Evolutionary conservation across 2,888 invertebrate species (phyloP).

Genomic region (Adela reaumurella): DNA sequence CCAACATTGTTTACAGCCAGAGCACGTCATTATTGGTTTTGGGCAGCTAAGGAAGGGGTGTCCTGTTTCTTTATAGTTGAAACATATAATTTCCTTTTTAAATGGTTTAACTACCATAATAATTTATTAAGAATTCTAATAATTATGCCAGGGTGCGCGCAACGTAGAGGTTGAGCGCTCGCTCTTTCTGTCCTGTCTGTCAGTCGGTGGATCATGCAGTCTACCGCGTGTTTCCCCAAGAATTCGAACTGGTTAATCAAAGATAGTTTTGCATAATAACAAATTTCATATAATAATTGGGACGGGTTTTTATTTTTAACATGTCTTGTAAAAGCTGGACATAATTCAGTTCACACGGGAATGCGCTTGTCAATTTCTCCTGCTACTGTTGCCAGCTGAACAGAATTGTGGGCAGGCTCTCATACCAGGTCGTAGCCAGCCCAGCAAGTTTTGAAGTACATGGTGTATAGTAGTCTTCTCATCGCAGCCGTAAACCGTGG

Average conservation of each 20-base stretch:
- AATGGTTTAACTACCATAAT: slow-evolving; percentile 5
- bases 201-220: slow-evolving; percentile 14
- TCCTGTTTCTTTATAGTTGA: slow-evolving; percentile 13
- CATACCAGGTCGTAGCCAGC: too few species aligned
- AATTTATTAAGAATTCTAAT: slow-evolving; percentile 10
- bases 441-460: too few species aligned
- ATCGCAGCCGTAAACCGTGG: too few species aligned
- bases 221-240: slow-evolving; percentile 12
- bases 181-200: slow-evolving; percentile 11
- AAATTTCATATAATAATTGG: slow-evolving; percentile 8
- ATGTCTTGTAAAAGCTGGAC: slow-evolving; percentile 11
- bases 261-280: slow-evolving; percentile 11
- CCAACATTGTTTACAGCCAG: too few species aligned
- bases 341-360: slow-evolving; percentile 13
- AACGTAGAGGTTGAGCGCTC: slow-evolving; percentile 12
- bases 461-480: too few species aligned
- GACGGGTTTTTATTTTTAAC: slow-evolving; percentile 8
- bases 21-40: too few species aligned
- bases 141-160: slow-evolving; percentile 10
- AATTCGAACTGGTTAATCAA: slow-evolving; percentile 9
- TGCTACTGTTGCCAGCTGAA: not conserved
- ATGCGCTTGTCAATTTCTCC: slow-evolving; percentile 11
- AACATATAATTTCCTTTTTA: slow-evolving; percentile 6
- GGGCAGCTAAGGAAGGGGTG: too few species aligned
- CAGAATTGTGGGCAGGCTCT: too few species aligned